These are phyloP conservation scores for Oreocharis arfaki DNA, from an alignment of 2,113 vertebrate species.

Conservation along the genomic window DNA sequence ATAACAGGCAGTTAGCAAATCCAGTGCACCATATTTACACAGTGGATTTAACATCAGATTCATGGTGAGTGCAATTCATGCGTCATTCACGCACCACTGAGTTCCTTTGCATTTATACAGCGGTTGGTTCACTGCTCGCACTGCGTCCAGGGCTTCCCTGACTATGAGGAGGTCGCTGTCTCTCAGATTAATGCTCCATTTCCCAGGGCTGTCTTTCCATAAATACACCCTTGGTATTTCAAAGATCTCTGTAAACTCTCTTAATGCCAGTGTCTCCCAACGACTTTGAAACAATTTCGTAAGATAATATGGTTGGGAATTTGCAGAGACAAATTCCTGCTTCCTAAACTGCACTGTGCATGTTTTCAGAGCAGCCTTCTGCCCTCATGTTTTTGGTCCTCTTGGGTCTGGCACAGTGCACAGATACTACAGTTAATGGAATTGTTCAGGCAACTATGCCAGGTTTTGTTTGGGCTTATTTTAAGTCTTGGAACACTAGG, in stretches of 20 bases:
- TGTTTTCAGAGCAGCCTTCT: background rate
- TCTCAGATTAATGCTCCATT: background rate
- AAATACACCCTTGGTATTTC: background rate
- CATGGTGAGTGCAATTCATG: background rate
- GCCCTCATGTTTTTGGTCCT: background rate
- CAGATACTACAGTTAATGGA: background rate
- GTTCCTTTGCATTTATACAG: background rate
- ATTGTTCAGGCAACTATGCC: background rate
- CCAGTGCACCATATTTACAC: background rate
- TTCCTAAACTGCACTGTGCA: background rate
- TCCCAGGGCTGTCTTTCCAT: background rate
- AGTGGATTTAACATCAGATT: background rate
- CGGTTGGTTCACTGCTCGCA: background rate
- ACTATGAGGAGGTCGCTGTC: fast-evolving
- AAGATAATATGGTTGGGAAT: background rate
- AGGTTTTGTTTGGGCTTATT: background rate
- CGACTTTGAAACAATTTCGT: background rate
- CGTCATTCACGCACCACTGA: background rate
- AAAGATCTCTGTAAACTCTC: background rate
- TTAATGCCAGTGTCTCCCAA: background rate
- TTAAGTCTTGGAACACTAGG: background rate
- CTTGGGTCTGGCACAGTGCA: background rate
- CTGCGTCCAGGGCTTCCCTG: background rate
- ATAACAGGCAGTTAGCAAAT: background rate
- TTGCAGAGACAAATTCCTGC: background rate